Evolutionary conservation across 2,797 vertebrate species (phyloP), one percentile per base, ranked within the genome.

Genomic region (Gobio occitaniae): DNA sequence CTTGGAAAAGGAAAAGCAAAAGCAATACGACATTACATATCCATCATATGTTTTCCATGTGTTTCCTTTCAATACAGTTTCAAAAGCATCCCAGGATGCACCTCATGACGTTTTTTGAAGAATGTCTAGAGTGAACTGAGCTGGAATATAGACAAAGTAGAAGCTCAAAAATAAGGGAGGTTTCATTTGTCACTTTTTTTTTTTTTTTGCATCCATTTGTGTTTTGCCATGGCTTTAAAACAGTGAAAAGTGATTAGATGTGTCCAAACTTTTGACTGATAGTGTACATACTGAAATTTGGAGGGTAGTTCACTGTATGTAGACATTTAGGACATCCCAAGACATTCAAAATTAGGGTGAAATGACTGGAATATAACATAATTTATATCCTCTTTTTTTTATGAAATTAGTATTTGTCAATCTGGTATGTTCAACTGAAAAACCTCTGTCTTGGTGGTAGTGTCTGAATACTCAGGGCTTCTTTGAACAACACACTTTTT

Each of bases 241-340:
- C 17, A 4, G 48, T 38, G 10, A n/a, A 52, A 75, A 52, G 8
- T 54, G 48, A 52, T 9, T 12, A 36, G 16, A 75, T 17, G 59
- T 21, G 4, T 65, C 59, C 59, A 48, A 29, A 79, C 25, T 1
- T 65, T 79, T 79, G 77, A 65, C 44, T 66, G 78, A 52, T 66
- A 15, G 47, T 80, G 61, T 50, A 15, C n/a, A 50, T 17, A 36
- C 21, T 48, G 29, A 48, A 48, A 44, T 81, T 4, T 29, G 13
- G 3, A 56, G 50, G 36, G 17, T 56, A 17, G 47, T 21, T 32
- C 12, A 48, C 63, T 38, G 65, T 12, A 16, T 36, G 12, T 54
- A 69, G 29, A 54, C 47, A n/a, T 38, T 52, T 25, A 38, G 48
- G 32, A 80, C 19, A 38, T 80, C 19, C 7, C 19, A 41, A 69